phyloP scores from a whole-genome alignment of 2,113 vertebrate species.

The Stercorarius parasiticus region DNA sequence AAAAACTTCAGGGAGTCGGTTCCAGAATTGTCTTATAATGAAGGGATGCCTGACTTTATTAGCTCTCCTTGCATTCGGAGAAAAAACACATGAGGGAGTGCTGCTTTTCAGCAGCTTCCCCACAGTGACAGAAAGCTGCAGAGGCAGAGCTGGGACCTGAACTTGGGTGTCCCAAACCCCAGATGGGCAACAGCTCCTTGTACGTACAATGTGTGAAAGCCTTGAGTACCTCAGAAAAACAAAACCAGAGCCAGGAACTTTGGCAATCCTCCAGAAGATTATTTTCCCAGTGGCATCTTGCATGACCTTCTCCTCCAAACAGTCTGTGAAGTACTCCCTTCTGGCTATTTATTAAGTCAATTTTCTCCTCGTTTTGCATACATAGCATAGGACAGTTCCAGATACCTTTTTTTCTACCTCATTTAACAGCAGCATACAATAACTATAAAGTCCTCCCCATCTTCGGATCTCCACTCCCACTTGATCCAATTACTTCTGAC shows the following conservation, averaged over 20 bases:
- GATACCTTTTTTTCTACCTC: slow-evolving; percentile 28
- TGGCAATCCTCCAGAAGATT: neutral
- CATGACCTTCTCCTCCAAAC: slow-evolving; percentile 29
- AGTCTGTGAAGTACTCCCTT: neutral
- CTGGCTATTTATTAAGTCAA: slow-evolving; percentile 49
- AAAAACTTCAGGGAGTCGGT: neutral
- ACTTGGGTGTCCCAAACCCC: neutral
- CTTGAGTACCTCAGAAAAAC: neutral
- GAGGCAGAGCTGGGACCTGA: neutral
- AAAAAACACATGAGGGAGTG: neutral
- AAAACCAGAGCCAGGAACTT: neutral
- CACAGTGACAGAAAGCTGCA: neutral
- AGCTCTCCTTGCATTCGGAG: neutral
- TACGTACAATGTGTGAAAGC: neutral
- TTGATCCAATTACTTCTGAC: slow-evolving; percentile 51
- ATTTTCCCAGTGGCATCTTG: neutral
- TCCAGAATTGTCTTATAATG: neutral
- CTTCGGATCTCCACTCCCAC: slow-evolving; percentile 8
- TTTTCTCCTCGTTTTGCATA: slow-evolving; percentile 12
- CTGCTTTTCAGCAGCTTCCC: neutral
- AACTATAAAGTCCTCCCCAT: neutral
- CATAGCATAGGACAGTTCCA: slow-evolving; percentile 7
- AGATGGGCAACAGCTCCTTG: neutral
- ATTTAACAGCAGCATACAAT: slow-evolving; percentile 30
- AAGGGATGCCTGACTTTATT: neutral